A percentile compares a stretch with the other conserved stretches of the same genome.
Conservation (phyloP, 1,140 invertebrate species). For the Calephelis virginiensis region DNA sequence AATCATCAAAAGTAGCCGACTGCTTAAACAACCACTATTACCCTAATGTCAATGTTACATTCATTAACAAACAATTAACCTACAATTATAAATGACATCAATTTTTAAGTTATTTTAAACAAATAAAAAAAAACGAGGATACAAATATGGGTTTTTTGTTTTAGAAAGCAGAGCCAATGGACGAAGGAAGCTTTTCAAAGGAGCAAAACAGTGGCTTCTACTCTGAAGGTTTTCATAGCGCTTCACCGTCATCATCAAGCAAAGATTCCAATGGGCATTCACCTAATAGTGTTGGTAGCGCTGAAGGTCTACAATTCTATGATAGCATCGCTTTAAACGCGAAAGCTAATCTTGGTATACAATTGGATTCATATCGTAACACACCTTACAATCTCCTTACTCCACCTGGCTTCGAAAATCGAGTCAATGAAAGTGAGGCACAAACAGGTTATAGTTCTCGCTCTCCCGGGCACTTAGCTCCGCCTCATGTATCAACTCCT, state of each 20-base stretch:
- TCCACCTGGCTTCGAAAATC: conserved; percentile 62
- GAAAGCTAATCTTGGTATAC: conserved; percentile 65
- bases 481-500: conserved; percentile 65
- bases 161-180: conserved; percentile 72
- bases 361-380: conserved; percentile 54
- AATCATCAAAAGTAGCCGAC: conserved; percentile 25
- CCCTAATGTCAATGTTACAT: conserved; percentile 19
- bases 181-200: conserved; percentile 62
- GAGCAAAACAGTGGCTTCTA: conserved; percentile 71
- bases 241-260: conserved; percentile 72
- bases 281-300: conserved; percentile 64
- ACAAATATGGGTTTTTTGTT: conserved; percentile 27
- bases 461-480: conserved; percentile 62
- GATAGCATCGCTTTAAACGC: conserved; percentile 66
- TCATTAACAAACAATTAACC: conserved; percentile 27
- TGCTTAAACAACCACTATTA: conserved; percentile 16
- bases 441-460: conserved; percentile 74
- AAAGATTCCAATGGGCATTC: conserved; percentile 73
- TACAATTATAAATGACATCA: not conserved
- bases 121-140: not conserved
- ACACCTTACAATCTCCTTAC: conserved; percentile 66
- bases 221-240: conserved; percentile 75
- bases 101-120: conserved; percentile 11
- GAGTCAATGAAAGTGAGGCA: conserved; percentile 51
- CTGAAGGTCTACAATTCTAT: conserved; percentile 73